Percentiles rank a stretch among this genome's conserved stretches.
Evolutionary conservation across 2,888 invertebrate genomes (phyloP).

Genomic region (Prenolepis imparis): DNA sequence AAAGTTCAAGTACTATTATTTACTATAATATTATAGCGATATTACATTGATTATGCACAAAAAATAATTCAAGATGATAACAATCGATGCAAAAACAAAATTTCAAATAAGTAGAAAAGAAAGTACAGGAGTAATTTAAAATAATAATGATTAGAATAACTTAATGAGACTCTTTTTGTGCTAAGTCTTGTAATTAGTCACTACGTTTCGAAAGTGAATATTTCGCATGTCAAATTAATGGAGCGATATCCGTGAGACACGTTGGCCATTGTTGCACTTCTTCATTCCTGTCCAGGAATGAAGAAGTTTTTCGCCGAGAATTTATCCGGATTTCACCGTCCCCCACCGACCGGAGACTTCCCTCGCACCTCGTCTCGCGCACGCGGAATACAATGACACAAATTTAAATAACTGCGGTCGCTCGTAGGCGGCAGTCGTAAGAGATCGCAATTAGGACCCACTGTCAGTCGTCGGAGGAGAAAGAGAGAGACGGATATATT

Average conservation of each 20-base stretch:
- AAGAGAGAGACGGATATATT: conserved; percentile 16
- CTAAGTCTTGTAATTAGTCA: neutral
- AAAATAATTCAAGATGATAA: conserved; percentile 2
- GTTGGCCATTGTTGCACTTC: conserved; percentile 5
- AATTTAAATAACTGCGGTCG: conserved; percentile 79
- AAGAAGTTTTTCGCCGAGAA: conserved; percentile 5
- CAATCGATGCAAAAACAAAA: neutral
- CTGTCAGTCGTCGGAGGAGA: conserved; percentile 27
- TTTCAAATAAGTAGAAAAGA: neutral
- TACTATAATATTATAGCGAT: neutral
- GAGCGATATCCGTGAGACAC: conserved; percentile 40
- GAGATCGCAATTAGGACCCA: conserved; percentile 78
- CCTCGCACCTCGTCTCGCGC: conserved; percentile 35
- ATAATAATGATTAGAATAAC: neutral
- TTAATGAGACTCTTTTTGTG: neutral
- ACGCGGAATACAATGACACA: conserved; percentile 77
- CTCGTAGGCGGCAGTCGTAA: conserved; percentile 78
- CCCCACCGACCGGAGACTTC: conserved; percentile 48
- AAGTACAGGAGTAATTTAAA: neutral
- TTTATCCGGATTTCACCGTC: conserved; percentile 14
- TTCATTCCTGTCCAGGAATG: neutral
- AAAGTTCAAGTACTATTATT: neutral
- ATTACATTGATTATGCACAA: neutral
- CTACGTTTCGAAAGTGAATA: conserved; percentile 9
- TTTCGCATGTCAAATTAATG: conserved; percentile 27